These are phyloP conservation scores for Caenorhabditis sulstoni DNA, from an alignment of 2,888 invertebrate species.

Conservation along the genomic window DNA sequence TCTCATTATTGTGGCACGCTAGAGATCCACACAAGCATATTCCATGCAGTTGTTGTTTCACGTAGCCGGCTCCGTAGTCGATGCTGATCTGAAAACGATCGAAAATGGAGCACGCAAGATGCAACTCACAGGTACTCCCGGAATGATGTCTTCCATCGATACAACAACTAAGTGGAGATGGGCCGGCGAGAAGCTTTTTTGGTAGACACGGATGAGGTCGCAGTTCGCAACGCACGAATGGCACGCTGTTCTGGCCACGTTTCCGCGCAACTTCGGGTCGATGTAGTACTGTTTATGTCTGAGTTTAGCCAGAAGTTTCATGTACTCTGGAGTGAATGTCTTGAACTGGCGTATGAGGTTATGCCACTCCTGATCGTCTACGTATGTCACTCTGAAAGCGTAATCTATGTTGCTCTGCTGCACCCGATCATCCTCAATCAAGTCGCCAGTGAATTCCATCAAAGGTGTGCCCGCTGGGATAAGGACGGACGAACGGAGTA, in stretches of 20 bases:
- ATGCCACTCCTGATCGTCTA: background rate
- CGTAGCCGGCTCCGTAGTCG: conserved; percentile 30
- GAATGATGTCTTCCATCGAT: conserved; percentile 25
- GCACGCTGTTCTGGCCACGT: conserved; percentile 16
- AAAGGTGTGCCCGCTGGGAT: conserved; percentile 34
- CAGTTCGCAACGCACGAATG: conserved; percentile 29
- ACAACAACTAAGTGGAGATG: conserved; percentile 19
- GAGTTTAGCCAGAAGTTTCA: background rate
- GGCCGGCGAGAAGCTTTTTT: conserved; percentile 29
- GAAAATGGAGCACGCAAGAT: background rate
- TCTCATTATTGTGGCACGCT: background rate
- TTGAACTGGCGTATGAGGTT: background rate
- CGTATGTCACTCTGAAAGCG: background rate
- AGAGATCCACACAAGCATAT: conserved; percentile 16
- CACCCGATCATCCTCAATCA: background rate
- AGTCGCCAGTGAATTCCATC: conserved; percentile 29
- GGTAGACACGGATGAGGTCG: conserved; percentile 21
- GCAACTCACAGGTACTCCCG: conserved; percentile 27
- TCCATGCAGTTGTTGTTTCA: background rate
- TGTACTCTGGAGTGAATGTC: background rate
- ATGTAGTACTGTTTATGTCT: background rate
- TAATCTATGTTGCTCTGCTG: background rate
- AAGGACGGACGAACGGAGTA: conserved; percentile 1
- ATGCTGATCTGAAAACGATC: conserved; percentile 29
- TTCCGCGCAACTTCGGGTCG: conserved; percentile 29